Percentiles rank a stretch among this genome's conserved stretches.
These are phyloP conservation scores for Xylota sylvarum DNA, from an alignment of 2,888 invertebrate genomes.

Conservation along the genomic window DNA sequence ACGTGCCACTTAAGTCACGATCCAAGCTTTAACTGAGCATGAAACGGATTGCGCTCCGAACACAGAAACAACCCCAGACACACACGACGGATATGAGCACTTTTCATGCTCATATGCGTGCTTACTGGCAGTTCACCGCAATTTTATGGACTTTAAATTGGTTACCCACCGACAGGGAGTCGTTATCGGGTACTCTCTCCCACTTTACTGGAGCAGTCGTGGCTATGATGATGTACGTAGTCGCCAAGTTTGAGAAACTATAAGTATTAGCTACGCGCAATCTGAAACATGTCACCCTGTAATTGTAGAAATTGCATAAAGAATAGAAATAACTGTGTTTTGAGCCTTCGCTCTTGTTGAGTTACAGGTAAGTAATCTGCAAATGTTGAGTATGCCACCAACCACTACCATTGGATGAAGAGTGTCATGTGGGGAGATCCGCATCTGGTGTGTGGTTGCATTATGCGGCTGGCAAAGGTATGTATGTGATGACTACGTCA, in stretches of 20 bases:
- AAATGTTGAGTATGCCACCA: not conserved
- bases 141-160: slow-evolving; percentile 46
- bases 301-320: slow-evolving; percentile 55
- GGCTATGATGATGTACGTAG: not conserved
- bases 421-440: not conserved
- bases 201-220: not conserved
- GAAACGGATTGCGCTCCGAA: not conserved
- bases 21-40: slow-evolving; percentile 20
- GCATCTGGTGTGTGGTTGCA: not conserved
- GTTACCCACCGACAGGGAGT: slow-evolving; percentile 6
- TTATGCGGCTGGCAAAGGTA: not conserved
- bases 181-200: not conserved
- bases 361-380: slow-evolving; percentile 8
- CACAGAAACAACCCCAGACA: not conserved
- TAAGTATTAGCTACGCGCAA: not conserved
- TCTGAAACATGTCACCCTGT: slow-evolving; percentile 57
- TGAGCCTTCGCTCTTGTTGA: slow-evolving; percentile 16
- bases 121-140: slow-evolving; percentile 27
- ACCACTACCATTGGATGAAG: not conserved
- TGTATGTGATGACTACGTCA: not conserved
- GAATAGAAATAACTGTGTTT: slow-evolving; percentile 49
- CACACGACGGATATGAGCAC: slow-evolving; percentile 9
- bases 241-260: not conserved
- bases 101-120: slow-evolving; percentile 48
- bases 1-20: slow-evolving; percentile 28